These are phyloP conservation scores for Hirtodrosophila cameraria DNA, from an alignment of 2,888 invertebrate genomes.

Conservation along the genomic window DNA sequence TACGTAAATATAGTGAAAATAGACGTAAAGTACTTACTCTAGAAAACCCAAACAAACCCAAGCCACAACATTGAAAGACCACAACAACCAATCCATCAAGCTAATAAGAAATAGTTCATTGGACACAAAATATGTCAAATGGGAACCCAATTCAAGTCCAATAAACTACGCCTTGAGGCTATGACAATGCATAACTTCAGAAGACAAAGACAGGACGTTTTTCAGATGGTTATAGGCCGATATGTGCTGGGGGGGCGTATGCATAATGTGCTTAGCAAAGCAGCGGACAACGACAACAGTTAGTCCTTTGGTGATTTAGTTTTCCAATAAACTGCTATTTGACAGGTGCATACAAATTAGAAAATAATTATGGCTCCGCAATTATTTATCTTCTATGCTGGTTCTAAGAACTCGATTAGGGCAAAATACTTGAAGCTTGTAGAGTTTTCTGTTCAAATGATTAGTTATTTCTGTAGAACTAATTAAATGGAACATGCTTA, in stretches of 20 bases:
- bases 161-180: conserved; percentile 58
- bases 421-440: not conserved
- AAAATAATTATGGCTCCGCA: conserved; percentile 63
- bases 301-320: conserved; percentile 17
- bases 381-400: conserved; percentile 32
- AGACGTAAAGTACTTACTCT: conserved; percentile 2
- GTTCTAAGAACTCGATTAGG: conserved; percentile 52
- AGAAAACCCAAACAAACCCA: conserved; percentile 5
- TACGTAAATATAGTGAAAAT: conserved; percentile 21
- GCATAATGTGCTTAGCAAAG: conserved; percentile 47
- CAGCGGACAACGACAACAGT: conserved; percentile 10
- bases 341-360: conserved; percentile 64
- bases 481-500: conserved; percentile 41
- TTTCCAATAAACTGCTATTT: conserved; percentile 12
- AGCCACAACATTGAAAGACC: conserved; percentile 10
- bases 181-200: conserved; percentile 29
- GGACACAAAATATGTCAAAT: conserved; percentile 53
- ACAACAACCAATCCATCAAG: conserved; percentile 9
- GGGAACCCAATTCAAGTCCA: conserved; percentile 17
- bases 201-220: conserved; percentile 10
- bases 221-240: conserved; percentile 21
- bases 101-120: conserved; percentile 50
- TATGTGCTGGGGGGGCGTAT: conserved; percentile 28
- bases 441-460: conserved; percentile 34
- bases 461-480: conserved; percentile 9